phyloP scores from a whole-genome alignment of 23 tunicate genomes.

The Diplosoma virens region DNA sequence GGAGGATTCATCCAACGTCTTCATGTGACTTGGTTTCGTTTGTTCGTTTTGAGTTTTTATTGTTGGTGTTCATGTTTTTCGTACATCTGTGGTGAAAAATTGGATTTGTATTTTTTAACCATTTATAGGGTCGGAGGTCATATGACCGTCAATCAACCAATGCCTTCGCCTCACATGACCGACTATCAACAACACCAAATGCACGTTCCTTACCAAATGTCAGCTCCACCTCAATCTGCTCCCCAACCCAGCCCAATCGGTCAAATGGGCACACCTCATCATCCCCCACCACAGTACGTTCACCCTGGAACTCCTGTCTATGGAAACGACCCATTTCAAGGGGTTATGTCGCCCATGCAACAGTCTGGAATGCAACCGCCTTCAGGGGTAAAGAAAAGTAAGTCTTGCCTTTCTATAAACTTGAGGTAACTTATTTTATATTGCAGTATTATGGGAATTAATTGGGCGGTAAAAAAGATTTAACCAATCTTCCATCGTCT shows the following conservation, averaged over 20 bases:
- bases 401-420: no score
- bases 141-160: slow-evolving; percentile 30
- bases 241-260: slow-evolving; percentile 56
- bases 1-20: neutral
- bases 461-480: no score
- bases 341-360: slow-evolving; percentile 51
- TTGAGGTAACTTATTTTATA: no score
- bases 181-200: slow-evolving; percentile 40
- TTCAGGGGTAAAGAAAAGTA: slow-evolving; percentile 2
- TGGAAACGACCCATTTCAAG: slow-evolving; percentile 44
- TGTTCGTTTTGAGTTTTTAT: neutral
- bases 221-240: slow-evolving; percentile 7
- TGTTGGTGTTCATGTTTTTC: neutral
- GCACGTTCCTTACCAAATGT: slow-evolving; percentile 50
- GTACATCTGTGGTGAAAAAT: neutral
- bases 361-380: slow-evolving; percentile 40
- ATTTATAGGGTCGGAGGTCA: slow-evolving; percentile 24
- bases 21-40: no score
- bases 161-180: slow-evolving; percentile 11
- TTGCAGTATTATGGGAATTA: no score
- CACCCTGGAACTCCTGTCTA: slow-evolving; percentile 44
- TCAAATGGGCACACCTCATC: slow-evolving; percentile 42
- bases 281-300: slow-evolving; percentile 24
- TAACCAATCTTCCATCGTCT: no score
- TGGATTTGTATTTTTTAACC: neutral